Conservation (phyloP, 2,797 vertebrate species). For the Selene dorsalis region DNA sequence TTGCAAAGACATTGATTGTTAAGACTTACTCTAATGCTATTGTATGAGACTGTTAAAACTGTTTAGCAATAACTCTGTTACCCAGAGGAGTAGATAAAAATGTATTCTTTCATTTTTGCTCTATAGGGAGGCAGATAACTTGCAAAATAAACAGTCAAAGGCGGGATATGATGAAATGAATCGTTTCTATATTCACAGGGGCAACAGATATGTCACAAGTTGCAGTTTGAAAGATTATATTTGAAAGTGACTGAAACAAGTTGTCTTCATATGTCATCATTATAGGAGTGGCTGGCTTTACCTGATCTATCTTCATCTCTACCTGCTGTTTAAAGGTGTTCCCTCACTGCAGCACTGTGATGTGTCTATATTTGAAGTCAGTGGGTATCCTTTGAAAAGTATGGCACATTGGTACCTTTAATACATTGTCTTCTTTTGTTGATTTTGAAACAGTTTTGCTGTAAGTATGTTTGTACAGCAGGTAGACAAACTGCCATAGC, state of each 20-base stretch:
- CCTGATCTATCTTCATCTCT: conserved; percentile 9
- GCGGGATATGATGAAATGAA: conserved; percentile 24
- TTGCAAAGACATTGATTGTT: conserved; percentile 34
- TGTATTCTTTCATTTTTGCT: conserved; percentile 14
- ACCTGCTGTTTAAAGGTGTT: neutral
- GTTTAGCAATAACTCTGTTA: conserved; percentile 44
- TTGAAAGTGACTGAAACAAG: conserved; percentile 29
- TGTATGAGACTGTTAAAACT: conserved; percentile 23
- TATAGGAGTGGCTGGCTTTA: conserved; percentile 15
- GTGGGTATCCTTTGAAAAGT: neutral
- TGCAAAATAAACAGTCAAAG: conserved; percentile 40
- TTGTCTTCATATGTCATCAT: conserved; percentile 33
- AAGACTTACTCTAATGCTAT: conserved; percentile 40
- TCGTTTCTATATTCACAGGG: conserved; percentile 16
- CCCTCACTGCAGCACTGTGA: neutral
- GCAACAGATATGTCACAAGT: conserved; percentile 16
- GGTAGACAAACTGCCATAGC: neutral
- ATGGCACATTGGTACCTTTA: neutral
- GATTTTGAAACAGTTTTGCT: neutral
- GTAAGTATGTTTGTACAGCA: neutral
- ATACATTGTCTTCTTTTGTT: neutral
- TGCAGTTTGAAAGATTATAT: conserved; percentile 6
- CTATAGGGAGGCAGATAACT: conserved; percentile 14
- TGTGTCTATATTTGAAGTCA: neutral
- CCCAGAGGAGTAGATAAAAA: conserved; percentile 30